Base-by-base conservation (phyloP, 2,113 vertebrate genomes). In the Tor tambroides region DNA sequence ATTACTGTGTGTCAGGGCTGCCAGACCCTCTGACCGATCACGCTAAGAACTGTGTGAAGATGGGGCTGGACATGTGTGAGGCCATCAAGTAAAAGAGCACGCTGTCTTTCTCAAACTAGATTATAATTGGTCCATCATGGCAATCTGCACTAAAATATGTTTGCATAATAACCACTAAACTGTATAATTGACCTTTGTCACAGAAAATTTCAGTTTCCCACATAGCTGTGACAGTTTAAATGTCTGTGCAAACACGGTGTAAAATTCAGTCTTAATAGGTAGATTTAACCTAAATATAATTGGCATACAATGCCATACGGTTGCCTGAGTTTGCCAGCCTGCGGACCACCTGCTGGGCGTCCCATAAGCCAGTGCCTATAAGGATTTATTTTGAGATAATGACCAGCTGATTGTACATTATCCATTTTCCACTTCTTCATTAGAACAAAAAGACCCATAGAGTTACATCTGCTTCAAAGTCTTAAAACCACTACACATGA, bases 31-130 rank as follows among this genome's bases (percentile, higher is more conserved):
- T 99, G 90, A 97, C 97, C 21, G 96, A 98, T 92, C 98, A 99
- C 15, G 98, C 98, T 91, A 98, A 97, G 91, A 99, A 99, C 91
- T 99, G 98, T 86, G 98, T 99, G 91, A 99, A 99, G 95, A 99
- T 99, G 98, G 98, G 98, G 82, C 85, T 99, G 93, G 98, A 99
- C 88, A 99, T 99, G 98, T 99, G 98, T 93, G 98, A 99, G 95
- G 98, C 98, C 87, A 99, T 99, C 94, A 99, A 99, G 98, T 99
- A 96, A 97, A 97, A 91, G 88, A 92, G 86, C 90, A 92, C 76
- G 79, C 83, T 88, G 85, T 88, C 56, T 85, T 81, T 78, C 21
- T 72, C 12, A 75, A 46, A 82, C 32, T 35, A 19, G 65, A 41
- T 32, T 43, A 30, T 84, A 30, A 49, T 67, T 67, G 80, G 38